Evolutionary conservation across 2,888 invertebrate species (phyloP).

Genomic region (Parochlus steinenii): DNA sequence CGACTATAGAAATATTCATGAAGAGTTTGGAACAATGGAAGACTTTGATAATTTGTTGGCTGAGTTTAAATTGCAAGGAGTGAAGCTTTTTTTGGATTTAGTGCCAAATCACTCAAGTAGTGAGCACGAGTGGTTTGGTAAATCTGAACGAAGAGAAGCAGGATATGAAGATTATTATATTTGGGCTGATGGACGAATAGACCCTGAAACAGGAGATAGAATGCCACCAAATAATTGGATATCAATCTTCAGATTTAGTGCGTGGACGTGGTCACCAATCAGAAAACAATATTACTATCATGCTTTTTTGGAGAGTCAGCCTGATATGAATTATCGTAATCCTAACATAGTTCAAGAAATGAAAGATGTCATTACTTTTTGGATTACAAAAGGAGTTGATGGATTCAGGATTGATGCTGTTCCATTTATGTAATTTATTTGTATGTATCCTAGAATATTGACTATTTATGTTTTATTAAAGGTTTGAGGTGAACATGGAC

Average conservation of each 20-base stretch:
- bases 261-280: slow-evolving; percentile 52
- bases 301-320: slow-evolving; percentile 41
- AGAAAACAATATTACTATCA: slow-evolving; percentile 58
- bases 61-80: slow-evolving; percentile 21
- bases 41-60: slow-evolving; percentile 31
- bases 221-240: slow-evolving; percentile 63
- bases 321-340: slow-evolving; percentile 52
- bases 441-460: slow-evolving; percentile 17
- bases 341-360: slow-evolving; percentile 37
- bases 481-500: slow-evolving; percentile 26
- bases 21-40: slow-evolving; percentile 34
- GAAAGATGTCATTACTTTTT: slow-evolving; percentile 44
- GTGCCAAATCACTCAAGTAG: slow-evolving; percentile 35
- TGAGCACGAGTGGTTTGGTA: slow-evolving; percentile 67
- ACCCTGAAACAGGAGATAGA: slow-evolving; percentile 19
- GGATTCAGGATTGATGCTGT: slow-evolving; percentile 40
- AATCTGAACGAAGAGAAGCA: slow-evolving; percentile 42
- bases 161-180: slow-evolving; percentile 59
- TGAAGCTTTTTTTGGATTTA: slow-evolving; percentile 27
- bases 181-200: slow-evolving; percentile 44
- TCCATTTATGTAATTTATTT: slow-evolving; percentile 25
- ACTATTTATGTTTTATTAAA: slow-evolving; percentile 25
- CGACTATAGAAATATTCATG: slow-evolving; percentile 35
- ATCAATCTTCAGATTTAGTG: slow-evolving; percentile 46
- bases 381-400: slow-evolving; percentile 43